phyloP scores from a whole-genome alignment of 2,113 vertebrate genomes.

The human region GRCh38 chr3:59513001-59513500 shows the following conservation, averaged over 20 bases:
- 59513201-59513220: rapidly evolving
- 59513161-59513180: background rate
- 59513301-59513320: background rate
- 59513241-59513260: background rate
- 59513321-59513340: background rate
- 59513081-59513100: background rate
- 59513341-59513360: background rate
- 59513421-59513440: background rate
- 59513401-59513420: background rate
- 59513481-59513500: background rate
- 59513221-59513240: rapidly evolving
- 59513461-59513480: background rate
- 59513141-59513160: too few relatives aligned
- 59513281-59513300: background rate
- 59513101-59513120: background rate
- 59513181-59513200: background rate
- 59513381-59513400: background rate
- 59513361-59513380: background rate
- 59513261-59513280: background rate
- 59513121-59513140: background rate
- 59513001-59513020: background rate
- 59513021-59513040: background rate
- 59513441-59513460: background rate
- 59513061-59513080: background rate
- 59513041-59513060: background rate